Evolutionary conservation across 2,113 vertebrate genomes (phyloP), one percentile per base, ranked within the genome.

Genomic region (Anhinga rufa): DNA sequence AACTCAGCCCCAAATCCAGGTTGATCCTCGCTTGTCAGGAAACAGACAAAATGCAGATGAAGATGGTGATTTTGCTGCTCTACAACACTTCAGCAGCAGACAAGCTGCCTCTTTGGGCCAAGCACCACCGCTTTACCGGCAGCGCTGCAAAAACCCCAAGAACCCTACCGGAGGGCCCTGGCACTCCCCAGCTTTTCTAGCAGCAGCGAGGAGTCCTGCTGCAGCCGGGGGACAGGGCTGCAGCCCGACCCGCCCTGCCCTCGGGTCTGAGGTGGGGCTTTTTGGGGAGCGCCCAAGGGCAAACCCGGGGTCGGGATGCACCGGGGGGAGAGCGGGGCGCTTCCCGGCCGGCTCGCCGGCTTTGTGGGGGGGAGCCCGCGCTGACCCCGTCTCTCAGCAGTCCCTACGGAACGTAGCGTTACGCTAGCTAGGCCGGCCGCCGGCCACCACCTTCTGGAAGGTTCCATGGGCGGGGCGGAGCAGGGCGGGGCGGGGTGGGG

Each of bases 121-220:
- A 34, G 28, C 32, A 12, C 40, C 51, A 36, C 3, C 12, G 0
- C 36, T 28, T 38, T 0, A 34, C 68, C 21, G 3, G 31, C 40
- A 22, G 49, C 25, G 44, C 83, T 9, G 31, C 31, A 69, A 55
- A 28, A 21, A 1, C 8, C 18, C n/a, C 6, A 3, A 13, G 9
- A 66, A 11, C 2, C 11, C 25, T 36, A 12, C 14, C 0, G 4
- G 17, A 9, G 26, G 3, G 1, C 36, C 36, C 6, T 3, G 2
- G 44, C 2, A 4, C 61, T 22, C 34, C 36, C 34, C 0, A 1
- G 11, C 25, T 32, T 6, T 28, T 19, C 65, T 6, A 7, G 46
- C 40, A 49, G 70, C 57, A 52, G 57, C 4, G 3, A 48, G 64
- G 38, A 15, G 9, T 1, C 3, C 5, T 1, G 28, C 20, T 40